These are phyloP conservation scores for Glomeris maerens DNA, from an alignment of 1,140 invertebrate species.

Conservation along the genomic window DNA sequence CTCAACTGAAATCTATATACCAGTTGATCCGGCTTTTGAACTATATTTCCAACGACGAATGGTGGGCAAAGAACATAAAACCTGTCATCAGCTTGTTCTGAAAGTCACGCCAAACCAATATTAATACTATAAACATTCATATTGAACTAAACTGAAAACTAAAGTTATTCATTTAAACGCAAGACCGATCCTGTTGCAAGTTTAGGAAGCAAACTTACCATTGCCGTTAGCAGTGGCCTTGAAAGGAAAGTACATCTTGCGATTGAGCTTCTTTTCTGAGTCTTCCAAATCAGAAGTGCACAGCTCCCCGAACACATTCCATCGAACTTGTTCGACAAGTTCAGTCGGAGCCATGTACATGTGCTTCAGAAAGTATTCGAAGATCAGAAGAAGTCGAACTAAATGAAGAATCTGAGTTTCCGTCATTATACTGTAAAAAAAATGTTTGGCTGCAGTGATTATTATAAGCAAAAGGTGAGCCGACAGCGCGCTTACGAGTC, in stretches of 20 bases:
- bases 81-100: too few species aligned
- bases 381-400: constrained; percentile 67
- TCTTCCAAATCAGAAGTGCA: neutral
- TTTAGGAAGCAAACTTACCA: too few species aligned
- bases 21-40: too few species aligned
- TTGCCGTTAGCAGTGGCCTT: too few species aligned
- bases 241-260: too few species aligned
- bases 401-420: constrained; percentile 50
- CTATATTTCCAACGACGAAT: too few species aligned
- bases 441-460: neutral
- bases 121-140: too few species aligned
- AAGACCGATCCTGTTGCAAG: too few species aligned
- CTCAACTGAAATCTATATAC: too few species aligned
- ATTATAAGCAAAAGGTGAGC: neutral
- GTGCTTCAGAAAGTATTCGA: constrained; percentile 91
- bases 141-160: neutral
- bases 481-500: constrained; percentile 13
- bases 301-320: neutral
- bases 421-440: constrained; percentile 12
- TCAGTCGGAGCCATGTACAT: constrained; percentile 58
- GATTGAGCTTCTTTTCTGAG: neutral
- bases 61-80: too few species aligned
- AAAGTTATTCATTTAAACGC: neutral
- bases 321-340: constrained; percentile 37
- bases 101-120: too few species aligned